phyloP scores from a whole-genome alignment of 1,140 invertebrate species.

The Zaprionus ghesquierei region DNA sequence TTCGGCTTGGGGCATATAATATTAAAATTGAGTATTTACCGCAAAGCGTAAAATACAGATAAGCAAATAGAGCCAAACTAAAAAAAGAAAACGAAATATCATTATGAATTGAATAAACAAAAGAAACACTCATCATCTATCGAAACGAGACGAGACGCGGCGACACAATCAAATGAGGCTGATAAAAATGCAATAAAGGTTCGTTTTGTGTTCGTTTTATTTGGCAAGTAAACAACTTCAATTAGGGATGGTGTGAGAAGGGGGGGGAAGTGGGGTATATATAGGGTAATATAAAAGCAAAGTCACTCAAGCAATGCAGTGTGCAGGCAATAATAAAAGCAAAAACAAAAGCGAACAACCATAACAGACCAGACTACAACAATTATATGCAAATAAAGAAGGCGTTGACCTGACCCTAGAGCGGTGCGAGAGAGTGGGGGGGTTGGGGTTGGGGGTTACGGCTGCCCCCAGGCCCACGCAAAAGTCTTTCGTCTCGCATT shows the following conservation, averaged over 20 bases:
- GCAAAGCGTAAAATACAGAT: neutral
- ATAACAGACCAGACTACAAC: neutral
- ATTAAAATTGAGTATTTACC: neutral
- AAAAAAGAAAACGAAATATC: neutral
- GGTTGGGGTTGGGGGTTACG: too few relatives aligned
- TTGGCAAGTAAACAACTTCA: neutral
- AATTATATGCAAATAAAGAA: conserved; percentile 51
- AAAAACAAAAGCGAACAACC: neutral
- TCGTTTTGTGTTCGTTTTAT: neutral
- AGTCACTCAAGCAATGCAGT: conserved; percentile 15
- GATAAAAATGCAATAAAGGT: conserved; percentile 5
- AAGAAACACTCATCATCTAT: neutral
- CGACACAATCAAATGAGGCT: neutral
- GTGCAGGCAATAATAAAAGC: conserved; percentile 5
- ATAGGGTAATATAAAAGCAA: neutral
- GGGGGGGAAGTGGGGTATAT: neutral
- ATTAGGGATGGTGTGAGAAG: neutral
- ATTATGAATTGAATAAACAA: neutral
- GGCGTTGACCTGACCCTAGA: conserved; percentile 44
- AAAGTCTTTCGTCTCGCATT: neutral
- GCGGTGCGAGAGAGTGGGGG: conserved; percentile 11
- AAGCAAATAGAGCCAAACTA: neutral
- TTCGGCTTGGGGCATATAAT: too few relatives aligned
- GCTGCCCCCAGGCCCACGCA: conserved; percentile 49
- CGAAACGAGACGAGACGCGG: neutral